Evolutionary conservation across 2,888 invertebrate genomes (phyloP).

Genomic region (Athalia circularis): DNA sequence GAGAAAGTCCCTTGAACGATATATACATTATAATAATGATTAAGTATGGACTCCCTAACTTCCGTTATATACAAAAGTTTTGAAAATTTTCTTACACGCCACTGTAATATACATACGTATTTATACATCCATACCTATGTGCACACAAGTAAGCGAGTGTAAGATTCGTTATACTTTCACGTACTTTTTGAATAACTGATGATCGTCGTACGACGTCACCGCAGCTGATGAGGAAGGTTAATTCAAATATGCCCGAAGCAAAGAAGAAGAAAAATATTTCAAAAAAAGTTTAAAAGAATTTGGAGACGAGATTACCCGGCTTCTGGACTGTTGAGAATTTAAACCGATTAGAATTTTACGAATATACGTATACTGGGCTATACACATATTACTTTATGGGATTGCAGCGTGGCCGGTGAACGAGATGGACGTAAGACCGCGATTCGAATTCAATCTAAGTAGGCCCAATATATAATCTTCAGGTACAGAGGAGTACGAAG

Average conservation of each 20-base stretch:
- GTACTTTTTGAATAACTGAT: conserved; percentile 29
- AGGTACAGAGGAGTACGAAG: neutral
- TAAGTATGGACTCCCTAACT: conserved; percentile 17
- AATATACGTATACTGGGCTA: neutral
- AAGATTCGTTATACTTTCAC: conserved; percentile 39
- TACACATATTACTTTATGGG: neutral
- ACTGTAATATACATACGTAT: neutral
- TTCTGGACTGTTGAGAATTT: conserved; percentile 23
- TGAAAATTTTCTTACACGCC: neutral
- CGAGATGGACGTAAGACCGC: too few species aligned
- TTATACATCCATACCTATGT: neutral
- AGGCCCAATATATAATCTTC: neutral
- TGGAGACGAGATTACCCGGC: neutral
- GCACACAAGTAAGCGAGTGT: neutral
- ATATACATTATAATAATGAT: neutral
- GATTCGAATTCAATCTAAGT: too few species aligned
- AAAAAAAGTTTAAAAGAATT: neutral
- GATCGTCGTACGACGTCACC: neutral
- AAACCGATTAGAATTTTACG: conserved; percentile 27
- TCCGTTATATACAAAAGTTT: conserved; percentile 17
- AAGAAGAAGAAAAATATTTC: neutral
- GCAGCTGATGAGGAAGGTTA: conserved; percentile 6
- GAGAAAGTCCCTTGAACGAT: too few species aligned
- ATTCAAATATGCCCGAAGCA: conserved; percentile 6
- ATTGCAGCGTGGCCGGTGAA: too few species aligned